Base-by-base conservation (phyloP, 1,140 invertebrate species). In the Ooceraea biroi region DNA sequence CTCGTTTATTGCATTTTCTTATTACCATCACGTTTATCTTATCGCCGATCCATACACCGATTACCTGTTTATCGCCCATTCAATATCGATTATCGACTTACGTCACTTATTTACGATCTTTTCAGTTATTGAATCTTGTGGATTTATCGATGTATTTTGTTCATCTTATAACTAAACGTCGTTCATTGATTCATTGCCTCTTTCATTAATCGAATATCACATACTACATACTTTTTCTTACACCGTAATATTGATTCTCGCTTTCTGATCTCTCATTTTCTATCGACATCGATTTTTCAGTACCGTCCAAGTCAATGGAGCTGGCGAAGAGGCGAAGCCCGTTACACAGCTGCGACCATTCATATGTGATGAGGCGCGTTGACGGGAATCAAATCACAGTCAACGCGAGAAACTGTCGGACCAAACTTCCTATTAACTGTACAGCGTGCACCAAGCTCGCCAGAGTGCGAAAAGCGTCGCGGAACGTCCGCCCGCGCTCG, bases 301-400 rank as follows among this genome's bases (percentile, higher is more conserved):
- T 99, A 99, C 94, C 98, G 98, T 85, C 98, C 98, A 90, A 98
- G 97, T 87, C 97, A 98, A 88, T 99, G 98, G 98, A 96, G 96
- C 88, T 98, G 98, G 96, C 94, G 97, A 89, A 95, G 97, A 91
- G 97, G 97, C 12, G 98, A 98, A 93, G 97, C 98, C 12, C 96
- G 98, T 87, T 98, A 98, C 94, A 98, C 98, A 41, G 97, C 98
- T 19, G 98, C 98, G 60, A 98, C 98, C 61, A 98, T 98, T 93
- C 98, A 98, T 93, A 98, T 98, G 97, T 98, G 94, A 96, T 91
- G 83, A 71, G 30, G 11, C 46, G 12, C 46, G 48, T 63, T 36
- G 66, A 36, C 44, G 48, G 58, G 87, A 58, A 83, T 65, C 36
- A 89, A 91, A 87, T 92, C 72, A 91, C 85, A 85, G 87, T 91